Evolutionary conservation across 2,113 vertebrate species (phyloP).

Genomic region (Mus pahari): DNA sequence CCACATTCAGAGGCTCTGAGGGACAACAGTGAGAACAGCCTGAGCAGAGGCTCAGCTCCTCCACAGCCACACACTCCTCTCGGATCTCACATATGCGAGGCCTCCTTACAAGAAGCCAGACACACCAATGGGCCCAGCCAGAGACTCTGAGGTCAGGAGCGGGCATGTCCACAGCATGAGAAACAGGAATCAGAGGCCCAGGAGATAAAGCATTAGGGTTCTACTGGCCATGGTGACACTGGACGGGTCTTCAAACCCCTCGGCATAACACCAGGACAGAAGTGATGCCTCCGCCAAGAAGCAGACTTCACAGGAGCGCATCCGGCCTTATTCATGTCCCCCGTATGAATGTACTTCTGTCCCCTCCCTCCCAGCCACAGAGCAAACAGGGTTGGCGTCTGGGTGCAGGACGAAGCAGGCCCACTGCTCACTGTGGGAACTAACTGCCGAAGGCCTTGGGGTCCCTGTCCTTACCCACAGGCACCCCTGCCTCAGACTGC

Average conservation of each 20-base stretch:
- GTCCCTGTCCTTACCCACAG: neutral
- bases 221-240: neutral
- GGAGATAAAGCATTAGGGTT: neutral
- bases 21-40: fast-evolving
- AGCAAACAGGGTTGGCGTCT: neutral
- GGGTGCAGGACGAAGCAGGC: neutral
- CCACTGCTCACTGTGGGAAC: neutral
- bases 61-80: neutral
- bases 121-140: neutral
- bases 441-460: no score
- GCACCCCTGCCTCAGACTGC: constrained; percentile 85
- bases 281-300: no score
- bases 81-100: neutral
- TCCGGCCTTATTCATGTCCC: no score
- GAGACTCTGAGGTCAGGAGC: neutral
- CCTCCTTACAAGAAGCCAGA: neutral
- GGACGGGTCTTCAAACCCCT: neutral
- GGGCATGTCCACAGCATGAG: no score
- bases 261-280: neutral
- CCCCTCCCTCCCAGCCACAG: neutral
- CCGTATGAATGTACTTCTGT: no score
- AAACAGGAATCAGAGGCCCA: neutral
- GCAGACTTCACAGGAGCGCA: neutral
- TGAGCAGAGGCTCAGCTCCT: neutral
- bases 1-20: constrained; percentile 80